These are phyloP conservation scores for Semnornis frantzii DNA, from an alignment of 2,113 vertebrate genomes.

Conservation along the genomic window DNA sequence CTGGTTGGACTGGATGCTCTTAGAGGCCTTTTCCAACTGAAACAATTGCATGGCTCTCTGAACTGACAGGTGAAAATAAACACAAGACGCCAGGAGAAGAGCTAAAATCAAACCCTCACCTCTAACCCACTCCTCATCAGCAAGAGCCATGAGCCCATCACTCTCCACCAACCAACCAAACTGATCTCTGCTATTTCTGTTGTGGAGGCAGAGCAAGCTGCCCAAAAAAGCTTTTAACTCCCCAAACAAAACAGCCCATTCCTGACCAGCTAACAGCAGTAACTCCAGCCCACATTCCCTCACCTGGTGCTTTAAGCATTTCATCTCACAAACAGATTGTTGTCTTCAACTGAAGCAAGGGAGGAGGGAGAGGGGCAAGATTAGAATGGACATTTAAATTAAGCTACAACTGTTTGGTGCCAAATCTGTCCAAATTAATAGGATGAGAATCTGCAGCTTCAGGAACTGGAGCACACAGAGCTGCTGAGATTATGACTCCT, in stretches of 20 bases:
- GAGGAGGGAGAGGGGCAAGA: slow-evolving; percentile 25
- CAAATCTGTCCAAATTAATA: slow-evolving; percentile 39
- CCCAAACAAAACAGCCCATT: neutral
- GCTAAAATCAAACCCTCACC: neutral
- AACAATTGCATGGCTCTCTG: too few species aligned
- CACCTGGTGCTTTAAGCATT: slow-evolving; percentile 16
- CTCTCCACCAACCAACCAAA: neutral
- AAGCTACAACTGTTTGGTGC: slow-evolving; percentile 31
- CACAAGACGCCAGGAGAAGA: neutral
- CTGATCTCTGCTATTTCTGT: neutral
- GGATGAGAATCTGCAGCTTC: slow-evolving; percentile 46
- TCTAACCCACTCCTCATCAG: neutral
- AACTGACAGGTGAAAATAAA: neutral
- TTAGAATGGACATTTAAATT: slow-evolving; percentile 57
- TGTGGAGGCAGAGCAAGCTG: neutral
- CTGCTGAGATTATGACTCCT: slow-evolving; percentile 46
- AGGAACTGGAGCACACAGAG: neutral
- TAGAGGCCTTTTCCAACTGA: too few species aligned
- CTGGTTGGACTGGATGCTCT: too few species aligned
- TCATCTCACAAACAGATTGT: slow-evolving; percentile 53
- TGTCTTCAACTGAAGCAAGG: slow-evolving; percentile 28
- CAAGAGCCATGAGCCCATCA: neutral
- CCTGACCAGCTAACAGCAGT: slow-evolving; percentile 9
- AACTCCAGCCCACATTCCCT: neutral
- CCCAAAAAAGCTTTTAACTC: neutral